A percentile compares a stretch with the other conserved stretches of the same genome.
These are phyloP conservation scores for Cheilosia variabilis DNA, from an alignment of 2,888 invertebrate species.

Conservation along the genomic window DNA sequence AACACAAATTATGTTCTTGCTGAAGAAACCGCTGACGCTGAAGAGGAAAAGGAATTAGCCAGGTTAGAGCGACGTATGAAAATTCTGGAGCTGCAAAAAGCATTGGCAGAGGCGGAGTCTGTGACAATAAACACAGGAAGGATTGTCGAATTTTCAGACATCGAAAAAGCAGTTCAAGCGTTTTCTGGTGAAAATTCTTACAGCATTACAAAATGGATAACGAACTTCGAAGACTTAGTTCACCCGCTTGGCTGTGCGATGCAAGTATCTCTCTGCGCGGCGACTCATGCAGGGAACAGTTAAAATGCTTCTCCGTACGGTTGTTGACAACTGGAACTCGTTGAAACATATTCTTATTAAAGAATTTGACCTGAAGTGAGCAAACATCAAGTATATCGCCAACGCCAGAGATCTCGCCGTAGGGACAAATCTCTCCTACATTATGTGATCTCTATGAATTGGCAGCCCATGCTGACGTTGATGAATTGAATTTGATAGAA, in stretches of 20 bases:
- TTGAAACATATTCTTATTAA: background rate
- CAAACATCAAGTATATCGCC: background rate
- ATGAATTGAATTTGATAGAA: background rate
- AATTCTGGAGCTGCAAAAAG: background rate
- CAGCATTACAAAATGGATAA: background rate
- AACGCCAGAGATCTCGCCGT: background rate
- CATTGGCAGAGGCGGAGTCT: background rate
- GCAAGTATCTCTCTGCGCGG: slow-evolving; percentile 7
- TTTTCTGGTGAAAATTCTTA: slow-evolving; percentile 2
- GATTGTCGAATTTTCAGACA: background rate
- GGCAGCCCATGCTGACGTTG: background rate
- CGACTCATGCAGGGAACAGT: background rate
- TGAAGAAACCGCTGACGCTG: background rate
- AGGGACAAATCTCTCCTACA: too few species aligned
- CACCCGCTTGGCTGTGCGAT: background rate
- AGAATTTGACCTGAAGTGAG: slow-evolving; percentile 1
- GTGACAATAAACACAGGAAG: background rate
- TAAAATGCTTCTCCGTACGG: slow-evolving; percentile 3
- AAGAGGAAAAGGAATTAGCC: background rate
- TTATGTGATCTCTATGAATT: slow-evolving; percentile 7
- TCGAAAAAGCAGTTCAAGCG: background rate
- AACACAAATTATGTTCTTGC: too few species aligned
- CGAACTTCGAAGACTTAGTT: background rate
- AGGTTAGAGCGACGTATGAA: background rate
- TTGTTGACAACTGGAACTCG: background rate